Evolutionary conservation across 2,888 invertebrate genomes (phyloP), one percentile per base, ranked within the genome.

Genomic region (Athalia circularis): DNA sequence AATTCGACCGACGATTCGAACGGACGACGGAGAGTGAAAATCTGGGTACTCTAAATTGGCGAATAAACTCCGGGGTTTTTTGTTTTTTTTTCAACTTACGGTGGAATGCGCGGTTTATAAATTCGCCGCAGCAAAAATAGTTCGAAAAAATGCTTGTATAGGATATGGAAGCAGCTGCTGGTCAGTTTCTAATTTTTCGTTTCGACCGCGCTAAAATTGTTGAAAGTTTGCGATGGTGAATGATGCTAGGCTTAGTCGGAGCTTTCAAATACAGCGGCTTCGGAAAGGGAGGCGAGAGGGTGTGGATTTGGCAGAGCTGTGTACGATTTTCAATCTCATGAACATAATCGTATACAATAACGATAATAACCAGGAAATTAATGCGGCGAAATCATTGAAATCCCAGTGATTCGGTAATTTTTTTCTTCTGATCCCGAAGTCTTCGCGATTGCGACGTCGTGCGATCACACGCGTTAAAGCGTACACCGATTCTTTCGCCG

Each of bases 111-210:
- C 59, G n/a, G 29, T 64, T 29, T 29, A 7, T 43, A 48, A 43
- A 57, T 70, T 57, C 47, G 57, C n/a, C 13, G 72, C 47, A 59
- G 5, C 13, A 2, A 57, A 57, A 59, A 72, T 59, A n/a, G 13
- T 57, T 72, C 45, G 43, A 59, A 72, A 59, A 72, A 72, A 57
- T 29, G 72, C 59, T 59, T 52, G 47, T 47, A 59, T 57, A 13
- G 47, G 59, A 6, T 68, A n/a, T 54, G 6, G 54, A 15, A 68
- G 52, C 68, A 68, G 68, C 68, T 68, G 68, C 47, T 68, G 54
- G 52, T 43, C 68, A 54, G 52, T 68, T 68, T 68, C 68, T 68
- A 52, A 68, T 52, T 52, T 68, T 29, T 68, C 9, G 54, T 50
- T 52, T 67, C 47, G 59, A 29, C 48, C 7, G n/a, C 48, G 13